These are phyloP conservation scores for Drosophila mojavensis DNA, from an alignment of 1,140 invertebrate species.

Conservation along the genomic window DNA sequence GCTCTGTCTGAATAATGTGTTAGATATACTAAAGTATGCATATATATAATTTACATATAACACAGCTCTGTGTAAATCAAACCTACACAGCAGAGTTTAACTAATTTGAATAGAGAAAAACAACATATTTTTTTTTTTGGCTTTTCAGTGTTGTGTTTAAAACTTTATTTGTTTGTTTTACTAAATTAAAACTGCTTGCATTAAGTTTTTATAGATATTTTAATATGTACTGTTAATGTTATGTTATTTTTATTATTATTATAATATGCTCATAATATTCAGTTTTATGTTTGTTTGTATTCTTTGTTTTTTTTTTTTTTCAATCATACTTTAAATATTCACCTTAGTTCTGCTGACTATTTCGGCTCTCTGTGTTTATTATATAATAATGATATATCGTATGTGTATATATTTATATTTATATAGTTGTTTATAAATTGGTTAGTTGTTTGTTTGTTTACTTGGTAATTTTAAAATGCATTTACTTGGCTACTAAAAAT, in stretches of 20 bases:
- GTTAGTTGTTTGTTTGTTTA: conserved; percentile 53
- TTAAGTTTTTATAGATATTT: conserved; percentile 43
- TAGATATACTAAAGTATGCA: no score
- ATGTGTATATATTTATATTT: conserved; percentile 18
- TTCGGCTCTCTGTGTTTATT: conserved; percentile 25
- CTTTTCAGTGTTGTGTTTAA: conserved; percentile 55
- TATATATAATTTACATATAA: no score
- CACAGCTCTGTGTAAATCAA: no score
- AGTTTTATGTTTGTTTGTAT: conserved; percentile 20
- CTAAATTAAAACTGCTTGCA: conserved; percentile 60
- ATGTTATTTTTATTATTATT: conserved; percentile 27
- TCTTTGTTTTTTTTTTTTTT: conserved; percentile 11
- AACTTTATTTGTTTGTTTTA: conserved; percentile 66
- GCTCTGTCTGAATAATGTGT: no score
- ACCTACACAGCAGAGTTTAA: no score
- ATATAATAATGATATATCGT: conserved; percentile 20
- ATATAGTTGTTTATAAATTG: conserved; percentile 60
- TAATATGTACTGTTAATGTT: conserved; percentile 19
- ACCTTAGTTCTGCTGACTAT: conserved; percentile 45
- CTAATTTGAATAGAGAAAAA: no score
- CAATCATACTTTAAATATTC: conserved; percentile 27
- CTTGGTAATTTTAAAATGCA: conserved; percentile 31
- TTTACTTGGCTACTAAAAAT: conserved; percentile 62
- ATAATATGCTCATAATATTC: conserved; percentile 26
- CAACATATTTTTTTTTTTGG: conserved; percentile 15